Conservation (phyloP, 2,888 invertebrate genomes). For the Aplocera efformata region DNA sequence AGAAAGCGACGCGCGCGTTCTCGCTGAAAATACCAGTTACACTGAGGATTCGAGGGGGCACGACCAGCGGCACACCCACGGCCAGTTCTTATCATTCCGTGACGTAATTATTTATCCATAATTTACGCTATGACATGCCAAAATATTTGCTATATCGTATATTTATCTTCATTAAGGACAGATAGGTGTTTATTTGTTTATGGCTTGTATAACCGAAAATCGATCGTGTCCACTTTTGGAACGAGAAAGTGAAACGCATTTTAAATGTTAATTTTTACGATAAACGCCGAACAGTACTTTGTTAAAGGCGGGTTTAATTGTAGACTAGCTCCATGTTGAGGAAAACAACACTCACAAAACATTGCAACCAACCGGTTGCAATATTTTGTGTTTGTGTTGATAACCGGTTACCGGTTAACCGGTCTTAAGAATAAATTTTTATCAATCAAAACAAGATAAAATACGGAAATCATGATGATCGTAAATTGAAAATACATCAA, state of each 20-base stretch:
- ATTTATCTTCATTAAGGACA: conserved; percentile 27
- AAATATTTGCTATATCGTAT: conserved; percentile 23
- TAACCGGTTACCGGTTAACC: neutral
- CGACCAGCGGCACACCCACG: conserved; percentile 48
- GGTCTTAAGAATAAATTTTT: conserved; percentile 1
- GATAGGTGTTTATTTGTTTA: conserved; percentile 21
- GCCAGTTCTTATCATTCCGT: conserved; percentile 40
- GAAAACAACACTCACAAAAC: conserved; percentile 5
- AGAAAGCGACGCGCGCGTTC: conserved; percentile 36
- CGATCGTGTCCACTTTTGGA: conserved; percentile 5
- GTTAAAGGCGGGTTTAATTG: no score
- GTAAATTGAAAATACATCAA: no score
- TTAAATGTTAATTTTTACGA: neutral
- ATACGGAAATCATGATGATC: no score
- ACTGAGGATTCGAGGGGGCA: conserved; percentile 36
- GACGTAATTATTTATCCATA: conserved; percentile 33
- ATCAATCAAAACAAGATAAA: neutral
- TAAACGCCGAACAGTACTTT: no score
- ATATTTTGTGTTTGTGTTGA: no score
- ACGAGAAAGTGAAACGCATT: neutral
- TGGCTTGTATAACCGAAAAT: conserved; percentile 10
- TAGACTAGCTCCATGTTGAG: neutral
- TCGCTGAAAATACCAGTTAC: conserved; percentile 32
- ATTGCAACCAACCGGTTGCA: conserved; percentile 3
- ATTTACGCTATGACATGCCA: conserved; percentile 26